Base-by-base conservation (phyloP, 2,888 invertebrate genomes). In the Lordiphosa fenestrarum region DNA sequence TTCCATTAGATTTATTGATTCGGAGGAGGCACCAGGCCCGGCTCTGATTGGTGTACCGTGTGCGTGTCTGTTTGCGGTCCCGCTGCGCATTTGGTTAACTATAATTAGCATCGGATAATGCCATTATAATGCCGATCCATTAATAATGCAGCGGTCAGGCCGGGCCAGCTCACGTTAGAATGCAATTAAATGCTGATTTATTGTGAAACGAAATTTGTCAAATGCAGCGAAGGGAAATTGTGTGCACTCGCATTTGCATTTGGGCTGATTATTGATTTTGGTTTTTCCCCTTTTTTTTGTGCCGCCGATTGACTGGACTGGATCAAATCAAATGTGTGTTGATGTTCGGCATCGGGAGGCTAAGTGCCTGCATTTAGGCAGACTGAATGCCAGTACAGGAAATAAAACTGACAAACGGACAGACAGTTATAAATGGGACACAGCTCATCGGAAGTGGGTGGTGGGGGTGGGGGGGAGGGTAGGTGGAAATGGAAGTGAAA, bases 31-130 rank as follows among this genome's bases (percentile, higher is more conserved):
- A 9, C 9, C 9, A 9, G 30, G 30, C 30, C 30, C 30, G 9
- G 30, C 9, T 9, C 2, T 30, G 30, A 30, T 30, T 7, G 9
- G 7, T 30, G 9, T 9, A 30, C 9, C 1, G 30, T 9, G 9
- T 30, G 9, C 7, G 9, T 30, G 30, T 30, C 30, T 30, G 30
- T 30, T 30, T 30, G 7, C 13, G 19, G 10, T 10, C 44, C 30
- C 47, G 60, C 40, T 12, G 35, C 44, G 56, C 23, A 48, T 19
- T 55, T 56, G 63, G 59, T 80, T 70, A 47, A 53, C 61, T 63
- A 57, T 70, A 83, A 80, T 80, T 75, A 75, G 83, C 68, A 72
- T 72, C 21, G 61, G 57, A 73, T 75, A 75, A 80, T 80, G 59
- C 62, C 63, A 61, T 68, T 78, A 78, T 78, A 70, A 66, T 65